Percentiles rank a stretch among this genome's conserved stretches.
Evolutionary conservation across 2,888 invertebrate species (phyloP).

Genomic region (Bugula neritina): DNA sequence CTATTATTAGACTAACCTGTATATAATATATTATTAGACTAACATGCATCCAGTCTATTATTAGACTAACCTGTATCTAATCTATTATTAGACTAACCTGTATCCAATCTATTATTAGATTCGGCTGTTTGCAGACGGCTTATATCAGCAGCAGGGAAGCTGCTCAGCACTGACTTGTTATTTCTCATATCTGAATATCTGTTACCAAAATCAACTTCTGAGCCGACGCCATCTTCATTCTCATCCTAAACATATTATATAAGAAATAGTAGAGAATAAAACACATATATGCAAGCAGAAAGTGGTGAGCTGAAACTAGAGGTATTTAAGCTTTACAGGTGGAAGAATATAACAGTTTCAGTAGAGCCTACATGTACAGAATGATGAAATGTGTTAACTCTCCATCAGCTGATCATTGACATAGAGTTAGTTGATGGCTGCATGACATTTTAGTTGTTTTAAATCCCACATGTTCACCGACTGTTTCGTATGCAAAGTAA

Average conservation of each 20-base stretch:
- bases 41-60: too few relatives aligned
- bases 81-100: too few relatives aligned
- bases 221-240: not conserved
- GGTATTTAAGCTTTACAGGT: not conserved
- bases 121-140: conserved; percentile 4
- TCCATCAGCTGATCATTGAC: too few relatives aligned
- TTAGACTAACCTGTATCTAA: too few relatives aligned
- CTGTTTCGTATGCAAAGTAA: too few relatives aligned
- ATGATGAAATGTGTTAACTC: not conserved
- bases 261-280: too few relatives aligned
- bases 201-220: conserved; percentile 7
- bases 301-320: not conserved
- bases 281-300: too few relatives aligned
- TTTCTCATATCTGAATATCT: conserved; percentile 22
- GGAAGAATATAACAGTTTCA: not conserved
- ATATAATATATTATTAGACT: too few relatives aligned
- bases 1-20: too few relatives aligned
- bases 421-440: too few relatives aligned
- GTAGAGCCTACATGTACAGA: not conserved
- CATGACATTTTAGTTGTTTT: too few relatives aligned
- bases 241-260: conserved; percentile 17
- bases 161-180: conserved; percentile 17
- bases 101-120: not conserved
- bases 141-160: not conserved
- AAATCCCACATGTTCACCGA: too few relatives aligned